Base-by-base conservation (phyloP, 2,113 vertebrate genomes). In the Lampris megalopsis region DNA sequence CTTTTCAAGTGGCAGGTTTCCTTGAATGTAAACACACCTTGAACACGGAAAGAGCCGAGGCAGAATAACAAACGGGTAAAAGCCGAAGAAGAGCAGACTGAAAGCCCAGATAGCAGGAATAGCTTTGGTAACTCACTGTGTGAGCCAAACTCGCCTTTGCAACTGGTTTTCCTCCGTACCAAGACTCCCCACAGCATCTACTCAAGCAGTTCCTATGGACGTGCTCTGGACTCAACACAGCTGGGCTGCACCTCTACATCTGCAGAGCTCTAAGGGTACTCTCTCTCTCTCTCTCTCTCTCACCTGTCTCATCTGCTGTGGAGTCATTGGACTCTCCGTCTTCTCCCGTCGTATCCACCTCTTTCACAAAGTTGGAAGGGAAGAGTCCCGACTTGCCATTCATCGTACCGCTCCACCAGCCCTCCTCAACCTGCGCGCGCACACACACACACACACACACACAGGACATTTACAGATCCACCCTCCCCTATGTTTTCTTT, bases 351-450 rank as follows among this genome's bases (percentile, higher is more conserved):
- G 75, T 6, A 1, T 98, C 97, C 59, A 97, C 11, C 83, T 98
- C 97, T 93, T 97, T 98, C 68, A 98, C 97, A 64, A 98, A 99
- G 91, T 99, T 98, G 40, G 97, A 99, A 36, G 97, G 97, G 73
- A 98, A 99, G 11, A 98, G 83, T 10, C 97, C 98, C 9, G 88
- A 82, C 77, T 95, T 98, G 66, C 95, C 95, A 73, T 95, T 96
- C 36, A 95, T 60, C 4, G 11, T 91, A 82, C 98, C 98, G 60
- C 75, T 98, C 97, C 98, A 98, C 98, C 98, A 99, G 67, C 97
- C 98, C 80, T 99, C 97, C 83, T 99, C 98, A n/a, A 98, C 95
- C 98, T 99, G 75, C 4, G 57, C 41, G 57, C 1, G 13, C 50
- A 79, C 45, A 66, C 52, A 47, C 40, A 52, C 61, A 54, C 48